Percentiles rank a stretch among this genome's conserved stretches.
Evolutionary conservation across 2,888 invertebrate genomes (phyloP).

Genomic region (Tupiocoris notatus): DNA sequence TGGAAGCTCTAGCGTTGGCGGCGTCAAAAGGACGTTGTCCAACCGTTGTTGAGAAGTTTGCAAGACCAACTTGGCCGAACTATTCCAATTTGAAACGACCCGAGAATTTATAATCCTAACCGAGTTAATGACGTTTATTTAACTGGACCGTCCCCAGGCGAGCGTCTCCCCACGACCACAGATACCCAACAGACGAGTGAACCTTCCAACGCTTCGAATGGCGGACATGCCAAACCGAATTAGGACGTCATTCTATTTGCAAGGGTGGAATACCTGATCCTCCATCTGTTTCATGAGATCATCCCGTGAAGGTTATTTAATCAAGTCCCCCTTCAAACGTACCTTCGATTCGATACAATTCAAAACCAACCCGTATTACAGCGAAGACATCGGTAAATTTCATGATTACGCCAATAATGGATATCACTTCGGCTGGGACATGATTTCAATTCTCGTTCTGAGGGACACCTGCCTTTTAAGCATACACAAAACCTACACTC

Average conservation of each 20-base stretch:
- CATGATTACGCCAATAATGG: too few species aligned
- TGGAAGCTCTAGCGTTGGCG: not conserved
- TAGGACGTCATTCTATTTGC: slow-evolving; percentile 16
- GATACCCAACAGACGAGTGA: not conserved
- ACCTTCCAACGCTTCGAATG: not conserved
- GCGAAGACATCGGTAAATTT: too few species aligned
- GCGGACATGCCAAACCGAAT: slow-evolving; percentile 13
- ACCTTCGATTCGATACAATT: too few species aligned
- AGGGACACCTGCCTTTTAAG: too few species aligned
- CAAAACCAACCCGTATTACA: too few species aligned
- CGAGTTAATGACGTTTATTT: slow-evolving; percentile 36
- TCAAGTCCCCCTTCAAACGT: too few species aligned
- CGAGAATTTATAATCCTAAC: slow-evolving; percentile 28
- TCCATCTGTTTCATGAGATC: not conserved
- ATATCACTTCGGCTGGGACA: too few species aligned
- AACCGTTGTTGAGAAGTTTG: not conserved
- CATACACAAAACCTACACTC: too few species aligned
- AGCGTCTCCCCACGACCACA: not conserved
- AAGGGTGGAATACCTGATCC: not conserved
- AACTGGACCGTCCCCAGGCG: slow-evolving; percentile 15
- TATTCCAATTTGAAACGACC: slow-evolving; percentile 40
- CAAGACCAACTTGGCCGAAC: slow-evolving; percentile 11
- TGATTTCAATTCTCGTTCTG: too few species aligned
- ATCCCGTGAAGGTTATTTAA: not conserved
- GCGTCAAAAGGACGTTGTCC: not conserved